phyloP scores from a whole-genome alignment of 2,797 vertebrate species.

The Scomberomorus guttatus region DNA sequence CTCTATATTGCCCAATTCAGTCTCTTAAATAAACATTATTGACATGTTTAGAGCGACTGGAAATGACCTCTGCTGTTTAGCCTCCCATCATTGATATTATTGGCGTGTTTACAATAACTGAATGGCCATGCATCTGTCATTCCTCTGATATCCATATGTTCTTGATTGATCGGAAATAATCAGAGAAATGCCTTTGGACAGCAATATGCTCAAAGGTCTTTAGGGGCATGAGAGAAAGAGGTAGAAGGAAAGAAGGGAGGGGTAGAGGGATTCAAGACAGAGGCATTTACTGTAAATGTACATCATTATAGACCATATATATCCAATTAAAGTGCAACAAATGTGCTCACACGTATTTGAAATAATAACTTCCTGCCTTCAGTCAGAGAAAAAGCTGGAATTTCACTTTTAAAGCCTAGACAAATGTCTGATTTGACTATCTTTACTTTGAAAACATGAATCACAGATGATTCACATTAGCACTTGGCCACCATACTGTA shows the following conservation, averaged over 20 bases:
- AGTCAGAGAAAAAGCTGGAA: conserved; percentile 6
- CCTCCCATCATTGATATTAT: conserved; percentile 74
- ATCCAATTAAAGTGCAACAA: background rate
- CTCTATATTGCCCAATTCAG: conserved; percentile 37
- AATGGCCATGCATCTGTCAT: conserved; percentile 65
- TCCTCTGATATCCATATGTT: conserved; percentile 65
- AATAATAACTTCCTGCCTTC: background rate
- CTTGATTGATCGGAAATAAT: conserved; percentile 63
- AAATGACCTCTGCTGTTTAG: conserved; percentile 71
- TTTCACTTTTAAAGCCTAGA: conserved; percentile 32
- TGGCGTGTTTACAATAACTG: conserved; percentile 76
- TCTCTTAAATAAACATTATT: conserved; percentile 78
- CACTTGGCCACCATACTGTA: background rate
- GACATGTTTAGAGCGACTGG: conserved; percentile 76
- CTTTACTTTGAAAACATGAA: conserved; percentile 19
- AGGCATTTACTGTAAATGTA: conserved; percentile 16
- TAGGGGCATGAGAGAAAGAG: conserved; percentile 5
- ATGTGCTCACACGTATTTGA: conserved; percentile 9
- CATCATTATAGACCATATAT: background rate
- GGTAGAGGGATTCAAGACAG: background rate
- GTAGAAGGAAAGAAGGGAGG: background rate
- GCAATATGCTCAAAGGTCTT: conserved; percentile 54
- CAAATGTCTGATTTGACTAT: conserved; percentile 8
- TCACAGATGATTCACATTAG: background rate
- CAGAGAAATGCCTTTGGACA: conserved; percentile 72